These are phyloP conservation scores for Hyla sarda DNA, from an alignment of 2,113 vertebrate species.

Conservation along the genomic window DNA sequence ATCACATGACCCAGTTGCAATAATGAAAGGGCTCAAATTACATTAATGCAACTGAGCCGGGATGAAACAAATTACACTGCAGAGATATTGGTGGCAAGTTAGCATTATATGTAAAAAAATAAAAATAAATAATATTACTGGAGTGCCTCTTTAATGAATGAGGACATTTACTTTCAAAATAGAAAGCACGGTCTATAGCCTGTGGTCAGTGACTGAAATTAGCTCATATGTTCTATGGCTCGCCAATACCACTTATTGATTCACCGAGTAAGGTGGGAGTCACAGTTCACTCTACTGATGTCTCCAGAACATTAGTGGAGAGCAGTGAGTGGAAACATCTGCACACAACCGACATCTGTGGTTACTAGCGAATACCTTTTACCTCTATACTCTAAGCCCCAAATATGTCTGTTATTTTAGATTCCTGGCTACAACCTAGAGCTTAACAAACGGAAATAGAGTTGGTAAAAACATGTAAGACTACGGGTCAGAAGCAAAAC, in stretches of 20 bases:
- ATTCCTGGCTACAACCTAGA: neutral
- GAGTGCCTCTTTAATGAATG: no score
- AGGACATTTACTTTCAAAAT: neutral
- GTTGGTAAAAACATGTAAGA: neutral
- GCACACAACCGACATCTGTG: neutral
- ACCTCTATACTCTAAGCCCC: neutral
- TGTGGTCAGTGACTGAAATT: neutral
- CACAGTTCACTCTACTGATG: neutral
- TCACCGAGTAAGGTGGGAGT: neutral
- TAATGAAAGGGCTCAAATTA: no score
- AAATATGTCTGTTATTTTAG: neutral
- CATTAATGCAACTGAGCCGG: no score
- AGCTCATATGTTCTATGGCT: neutral
- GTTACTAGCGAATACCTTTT: neutral
- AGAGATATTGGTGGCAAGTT: no score
- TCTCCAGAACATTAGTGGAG: constrained; percentile 23
- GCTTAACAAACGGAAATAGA: neutral
- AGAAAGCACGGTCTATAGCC: neutral
- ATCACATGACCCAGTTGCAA: no score
- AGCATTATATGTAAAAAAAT: no score
- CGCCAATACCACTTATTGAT: neutral
- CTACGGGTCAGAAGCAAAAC: no score
- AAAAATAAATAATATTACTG: no score
- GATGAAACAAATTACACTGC: no score
- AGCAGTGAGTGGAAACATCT: neutral